Conservation (phyloP, 2,113 vertebrate genomes). For the Solea senegalensis region DNA sequence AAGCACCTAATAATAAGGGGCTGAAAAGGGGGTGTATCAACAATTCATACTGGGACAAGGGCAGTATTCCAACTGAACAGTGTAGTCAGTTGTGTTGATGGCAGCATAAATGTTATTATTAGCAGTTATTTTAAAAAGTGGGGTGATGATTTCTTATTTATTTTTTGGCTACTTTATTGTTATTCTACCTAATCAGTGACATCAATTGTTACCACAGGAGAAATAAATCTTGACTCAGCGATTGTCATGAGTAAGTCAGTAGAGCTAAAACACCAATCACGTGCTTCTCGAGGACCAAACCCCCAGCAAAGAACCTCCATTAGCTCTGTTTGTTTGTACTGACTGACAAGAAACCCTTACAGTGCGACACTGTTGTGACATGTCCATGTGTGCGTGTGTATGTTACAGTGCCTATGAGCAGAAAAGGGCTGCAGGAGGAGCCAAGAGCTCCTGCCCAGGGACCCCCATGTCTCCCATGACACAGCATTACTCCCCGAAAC, state of each 20-base stretch:
- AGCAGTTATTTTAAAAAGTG: too few species aligned
- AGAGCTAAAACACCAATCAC: conserved; percentile 30
- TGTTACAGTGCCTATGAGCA: conserved; percentile 90
- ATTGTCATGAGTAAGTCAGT: conserved; percentile 39
- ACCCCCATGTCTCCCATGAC: conserved; percentile 86
- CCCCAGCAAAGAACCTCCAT: conserved; percentile 22
- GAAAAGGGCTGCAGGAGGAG: conserved; percentile 82
- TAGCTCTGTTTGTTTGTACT: conserved; percentile 45
- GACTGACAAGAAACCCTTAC: conserved; percentile 16
- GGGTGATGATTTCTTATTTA: too few species aligned
- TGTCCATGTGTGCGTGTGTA: conserved; percentile 6
- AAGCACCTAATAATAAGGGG: too few species aligned
- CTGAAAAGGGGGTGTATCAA: too few species aligned
- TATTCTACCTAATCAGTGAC: too few species aligned
- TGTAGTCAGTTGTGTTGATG: too few species aligned
- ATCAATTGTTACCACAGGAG: too few species aligned
- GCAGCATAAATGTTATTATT: too few species aligned
- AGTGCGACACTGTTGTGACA: not conserved
- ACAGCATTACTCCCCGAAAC: conserved; percentile 86
- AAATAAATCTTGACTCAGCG: not conserved
- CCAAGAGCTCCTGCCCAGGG: conserved; percentile 86
- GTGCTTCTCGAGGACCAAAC: conserved; percentile 26
- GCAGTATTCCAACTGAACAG: too few species aligned
- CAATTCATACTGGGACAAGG: too few species aligned
- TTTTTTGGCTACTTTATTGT: too few species aligned